These are phyloP conservation scores for Chironomus tepperi DNA, from an alignment of 1,140 invertebrate genomes.

Conservation along the genomic window DNA sequence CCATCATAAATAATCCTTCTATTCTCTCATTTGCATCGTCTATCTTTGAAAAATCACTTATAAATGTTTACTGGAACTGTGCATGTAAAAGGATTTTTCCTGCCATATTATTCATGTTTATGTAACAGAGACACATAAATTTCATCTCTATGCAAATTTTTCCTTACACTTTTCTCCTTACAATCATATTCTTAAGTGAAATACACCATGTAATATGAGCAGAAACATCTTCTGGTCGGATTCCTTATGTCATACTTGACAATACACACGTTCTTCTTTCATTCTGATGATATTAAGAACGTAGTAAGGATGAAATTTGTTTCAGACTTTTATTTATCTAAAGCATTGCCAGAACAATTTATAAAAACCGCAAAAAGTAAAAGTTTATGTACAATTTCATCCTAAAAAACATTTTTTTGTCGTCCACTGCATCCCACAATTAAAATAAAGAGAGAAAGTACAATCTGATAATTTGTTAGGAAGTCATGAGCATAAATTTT, in stretches of 20 bases:
- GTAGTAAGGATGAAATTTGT: background rate
- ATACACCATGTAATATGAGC: background rate
- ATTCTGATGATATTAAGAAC: background rate
- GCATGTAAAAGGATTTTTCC: background rate
- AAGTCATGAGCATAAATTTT: slow-evolving; percentile 1
- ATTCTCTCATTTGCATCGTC: background rate
- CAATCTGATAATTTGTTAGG: slow-evolving; percentile 8
- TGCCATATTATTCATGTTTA: background rate
- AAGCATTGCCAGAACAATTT: background rate
- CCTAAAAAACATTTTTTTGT: background rate
- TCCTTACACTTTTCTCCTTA: background rate
- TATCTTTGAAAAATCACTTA: background rate
- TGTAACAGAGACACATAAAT: background rate
- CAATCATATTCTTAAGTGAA: background rate
- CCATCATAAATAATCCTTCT: background rate
- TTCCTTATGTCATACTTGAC: background rate
- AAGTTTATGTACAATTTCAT: background rate
- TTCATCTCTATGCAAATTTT: background rate
- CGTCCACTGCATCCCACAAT: background rate
- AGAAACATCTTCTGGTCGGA: background rate
- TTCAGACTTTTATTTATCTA: background rate
- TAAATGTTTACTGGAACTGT: background rate
- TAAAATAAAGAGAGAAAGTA: background rate
- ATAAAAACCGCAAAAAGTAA: background rate
- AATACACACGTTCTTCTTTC: background rate